Percentiles rank a stretch among this genome's conserved stretches.
These are phyloP conservation scores for Ciconia nigra DNA, from an alignment of 2,797 vertebrate genomes.

Conservation along the genomic window DNA sequence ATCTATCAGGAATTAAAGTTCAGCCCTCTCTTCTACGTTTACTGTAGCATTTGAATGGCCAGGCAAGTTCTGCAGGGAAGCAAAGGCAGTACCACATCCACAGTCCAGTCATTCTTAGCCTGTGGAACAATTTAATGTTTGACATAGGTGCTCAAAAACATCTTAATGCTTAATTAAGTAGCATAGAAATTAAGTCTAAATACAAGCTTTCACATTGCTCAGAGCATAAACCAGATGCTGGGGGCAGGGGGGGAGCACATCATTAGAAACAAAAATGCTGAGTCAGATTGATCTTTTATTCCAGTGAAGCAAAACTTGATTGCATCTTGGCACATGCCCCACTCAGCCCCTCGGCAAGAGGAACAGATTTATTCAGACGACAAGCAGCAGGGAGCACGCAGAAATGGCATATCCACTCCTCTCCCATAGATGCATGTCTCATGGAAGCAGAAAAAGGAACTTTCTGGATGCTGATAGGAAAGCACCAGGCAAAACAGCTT, in stretches of 20 bases:
- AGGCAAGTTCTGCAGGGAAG: not conserved
- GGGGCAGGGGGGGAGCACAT: not conserved
- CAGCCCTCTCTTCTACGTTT: not conserved
- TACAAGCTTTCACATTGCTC: not conserved
- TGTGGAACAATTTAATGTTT: not conserved
- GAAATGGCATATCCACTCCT: not conserved
- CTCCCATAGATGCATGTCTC: fast-evolving
- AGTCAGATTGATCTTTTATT: not conserved
- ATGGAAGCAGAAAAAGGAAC: not conserved
- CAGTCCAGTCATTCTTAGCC: not conserved
- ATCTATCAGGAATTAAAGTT: not conserved
- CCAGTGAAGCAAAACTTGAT: not conserved
- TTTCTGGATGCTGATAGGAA: not conserved
- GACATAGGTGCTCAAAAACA: not conserved
- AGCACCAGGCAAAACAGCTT: not conserved
- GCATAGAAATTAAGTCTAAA: not conserved
- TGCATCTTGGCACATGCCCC: not conserved
- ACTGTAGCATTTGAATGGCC: not conserved
- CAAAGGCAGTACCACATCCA: not conserved
- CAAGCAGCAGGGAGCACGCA: not conserved
- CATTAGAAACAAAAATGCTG: not conserved
- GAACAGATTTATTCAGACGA: not conserved
- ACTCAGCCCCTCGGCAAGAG: not conserved
- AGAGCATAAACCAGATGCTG: not conserved
- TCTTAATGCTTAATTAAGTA: not conserved